phyloP scores from a whole-genome alignment of 2,888 invertebrate species.

The Cylloceria caligata region DNA sequence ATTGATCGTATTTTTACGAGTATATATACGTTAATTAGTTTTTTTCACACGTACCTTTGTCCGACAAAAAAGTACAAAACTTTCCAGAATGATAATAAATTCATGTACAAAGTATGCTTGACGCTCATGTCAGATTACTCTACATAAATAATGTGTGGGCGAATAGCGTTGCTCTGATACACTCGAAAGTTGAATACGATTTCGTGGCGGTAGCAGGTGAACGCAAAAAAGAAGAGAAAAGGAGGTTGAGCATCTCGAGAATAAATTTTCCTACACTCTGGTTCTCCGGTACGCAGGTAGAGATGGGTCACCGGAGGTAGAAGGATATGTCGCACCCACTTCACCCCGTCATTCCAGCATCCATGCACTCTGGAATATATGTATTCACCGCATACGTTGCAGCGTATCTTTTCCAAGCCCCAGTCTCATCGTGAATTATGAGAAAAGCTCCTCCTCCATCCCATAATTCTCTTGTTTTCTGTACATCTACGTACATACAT shows the following conservation, averaged over 20 bases:
- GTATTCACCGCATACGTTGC: constrained; percentile 4
- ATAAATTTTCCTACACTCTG: constrained; percentile 57
- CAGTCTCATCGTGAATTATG: constrained; percentile 57
- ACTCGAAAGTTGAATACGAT: constrained; percentile 53
- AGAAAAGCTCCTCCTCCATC: constrained; percentile 58
- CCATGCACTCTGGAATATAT: constrained; percentile 31
- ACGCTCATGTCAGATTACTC: constrained; percentile 48
- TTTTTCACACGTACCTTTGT: neutral
- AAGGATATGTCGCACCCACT: constrained; percentile 52
- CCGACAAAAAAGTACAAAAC: constrained; percentile 17
- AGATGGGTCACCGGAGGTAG: constrained; percentile 47
- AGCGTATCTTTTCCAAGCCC: constrained; percentile 51
- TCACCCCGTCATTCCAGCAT: constrained; percentile 46
- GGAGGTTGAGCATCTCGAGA: constrained; percentile 53
- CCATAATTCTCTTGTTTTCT: constrained; percentile 59
- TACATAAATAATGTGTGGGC: constrained; percentile 53
- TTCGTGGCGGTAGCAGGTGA: constrained; percentile 32
- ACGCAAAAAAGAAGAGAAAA: neutral
- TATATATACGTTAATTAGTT: neutral
- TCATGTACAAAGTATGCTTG: constrained; percentile 31
- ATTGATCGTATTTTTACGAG: neutral
- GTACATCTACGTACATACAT: constrained; percentile 29
- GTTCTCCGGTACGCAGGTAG: constrained; percentile 34
- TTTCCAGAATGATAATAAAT: constrained; percentile 11
- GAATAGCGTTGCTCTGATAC: neutral